Evolutionary conservation across 1,140 invertebrate genomes (phyloP).

Genomic region (Zaprionus nigranus): DNA sequence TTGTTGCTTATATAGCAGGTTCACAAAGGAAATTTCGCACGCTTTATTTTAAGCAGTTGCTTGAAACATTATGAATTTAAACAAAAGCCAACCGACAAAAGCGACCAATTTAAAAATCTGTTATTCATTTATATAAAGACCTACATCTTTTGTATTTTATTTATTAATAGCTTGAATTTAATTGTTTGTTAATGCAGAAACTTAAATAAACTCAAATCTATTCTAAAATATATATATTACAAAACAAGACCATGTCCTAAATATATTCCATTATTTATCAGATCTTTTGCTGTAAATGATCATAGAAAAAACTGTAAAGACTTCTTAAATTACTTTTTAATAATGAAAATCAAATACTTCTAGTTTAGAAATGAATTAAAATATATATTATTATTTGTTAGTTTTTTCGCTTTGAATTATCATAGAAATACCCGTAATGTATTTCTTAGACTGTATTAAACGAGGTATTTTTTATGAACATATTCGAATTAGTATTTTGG

Average conservation of each 20-base stretch:
- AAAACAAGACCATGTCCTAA: too few relatives aligned
- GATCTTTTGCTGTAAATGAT: too few relatives aligned
- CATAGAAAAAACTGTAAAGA: too few relatives aligned
- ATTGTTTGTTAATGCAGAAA: neutral
- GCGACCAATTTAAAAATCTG: neutral
- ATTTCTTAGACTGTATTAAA: neutral
- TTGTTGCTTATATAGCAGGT: conserved; percentile 22
- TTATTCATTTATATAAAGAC: neutral
- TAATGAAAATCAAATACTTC: too few relatives aligned
- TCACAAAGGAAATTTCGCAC: neutral
- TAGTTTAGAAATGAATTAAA: too few relatives aligned
- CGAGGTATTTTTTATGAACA: conserved; percentile 12
- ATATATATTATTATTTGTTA: too few relatives aligned
- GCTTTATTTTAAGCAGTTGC: neutral
- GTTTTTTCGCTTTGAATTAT: neutral
- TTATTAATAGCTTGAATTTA: neutral
- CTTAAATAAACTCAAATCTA: neutral
- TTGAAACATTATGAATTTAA: neutral
- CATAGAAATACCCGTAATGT: conserved; percentile 6
- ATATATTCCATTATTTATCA: too few relatives aligned
- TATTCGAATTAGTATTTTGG: conserved; percentile 43
- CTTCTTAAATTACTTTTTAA: too few relatives aligned
- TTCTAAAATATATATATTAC: too few relatives aligned
- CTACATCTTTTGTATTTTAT: neutral
- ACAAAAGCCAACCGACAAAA: neutral